Evolutionary conservation across 1,140 invertebrate species (phyloP), one percentile per base, ranked within the genome.

Genomic region (Oedothorax gibbosus): DNA sequence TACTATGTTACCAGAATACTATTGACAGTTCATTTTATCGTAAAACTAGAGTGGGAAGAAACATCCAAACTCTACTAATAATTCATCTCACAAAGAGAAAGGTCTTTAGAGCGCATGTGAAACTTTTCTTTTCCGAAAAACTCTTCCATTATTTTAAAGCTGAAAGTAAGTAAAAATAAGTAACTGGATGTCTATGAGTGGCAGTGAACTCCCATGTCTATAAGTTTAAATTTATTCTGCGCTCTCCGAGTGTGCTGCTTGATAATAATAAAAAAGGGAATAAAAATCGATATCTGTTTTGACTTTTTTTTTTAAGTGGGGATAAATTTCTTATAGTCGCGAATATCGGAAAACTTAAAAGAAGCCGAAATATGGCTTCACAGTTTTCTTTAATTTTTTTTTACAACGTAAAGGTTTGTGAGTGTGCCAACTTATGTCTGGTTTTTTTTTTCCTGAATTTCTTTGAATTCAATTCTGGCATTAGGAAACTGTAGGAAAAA

Each of bases 271-370:
- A 54, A 35, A 50, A 56, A 79, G 18, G 49, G n/a, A 66, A 54
- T 53, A 53, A 66, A 82, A 72, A 84, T 75, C 72, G 62, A 84
- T 84, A 84, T 84, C 71, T 66, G 71, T 71, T 84, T 84, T 75
- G 81, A 84, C 81, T 84, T 84, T 73, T 84, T 84, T 73, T 35
- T 69, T 82, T 84, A 84, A 84, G 60, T 84, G 81, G 69, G 53
- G 76, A 84, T 84, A 84, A 84, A 75, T 84, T 84, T 84, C 53
- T 84, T 84, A 66, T 84, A 84, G 81, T 84, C 72, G 54, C 62
- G 68, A 84, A 84, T 84, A 84, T 84, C 72, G 81, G 81, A 69
- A 73, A 83, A 83, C 50, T 62, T 65, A 73, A 66, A 60, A 18
- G 72, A 6, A 35, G 18, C 49, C 15, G 18, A 71, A 76, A 76